Percentiles rank a stretch among this genome's conserved stretches.
Evolutionary conservation across 2,888 invertebrate genomes (phyloP).

Genomic region (Tetranychus truncatus): DNA sequence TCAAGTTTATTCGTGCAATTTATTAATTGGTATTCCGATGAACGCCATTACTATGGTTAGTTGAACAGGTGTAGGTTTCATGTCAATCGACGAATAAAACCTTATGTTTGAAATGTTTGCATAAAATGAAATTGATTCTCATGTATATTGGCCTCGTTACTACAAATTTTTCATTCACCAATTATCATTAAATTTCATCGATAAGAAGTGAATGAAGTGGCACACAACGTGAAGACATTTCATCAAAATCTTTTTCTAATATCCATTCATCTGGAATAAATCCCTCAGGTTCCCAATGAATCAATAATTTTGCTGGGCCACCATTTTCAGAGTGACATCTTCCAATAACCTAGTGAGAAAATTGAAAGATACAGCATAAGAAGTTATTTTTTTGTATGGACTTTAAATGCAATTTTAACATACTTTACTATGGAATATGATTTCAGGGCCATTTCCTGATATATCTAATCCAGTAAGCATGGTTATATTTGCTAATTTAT

Average conservation of each 20-base stretch:
- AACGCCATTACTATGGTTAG: too few relatives aligned
- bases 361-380: not conserved
- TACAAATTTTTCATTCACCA: too few relatives aligned
- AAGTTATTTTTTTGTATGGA: not conserved
- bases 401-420: not conserved
- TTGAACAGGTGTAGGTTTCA: too few relatives aligned
- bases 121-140: too few relatives aligned
- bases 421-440: conserved; percentile 11
- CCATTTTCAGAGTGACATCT: not conserved
- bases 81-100: too few relatives aligned
- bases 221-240: not conserved
- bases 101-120: too few relatives aligned
- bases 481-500: not conserved
- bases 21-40: too few relatives aligned
- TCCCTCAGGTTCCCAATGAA: conserved; percentile 4
- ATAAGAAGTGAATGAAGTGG: conserved; percentile 7
- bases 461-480: conserved; percentile 6
- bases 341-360: conserved; percentile 3
- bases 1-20: too few relatives aligned
- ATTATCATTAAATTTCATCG: too few relatives aligned
- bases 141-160: too few relatives aligned
- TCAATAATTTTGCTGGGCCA: not conserved
- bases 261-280: conserved; percentile 9
- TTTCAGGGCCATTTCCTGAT: not conserved
- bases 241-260: not conserved